A percentile compares a stretch with the other conserved stretches of the same genome.
Evolutionary conservation across 2,113 vertebrate genomes (phyloP).

Genomic region (Psettodes erumei): DNA sequence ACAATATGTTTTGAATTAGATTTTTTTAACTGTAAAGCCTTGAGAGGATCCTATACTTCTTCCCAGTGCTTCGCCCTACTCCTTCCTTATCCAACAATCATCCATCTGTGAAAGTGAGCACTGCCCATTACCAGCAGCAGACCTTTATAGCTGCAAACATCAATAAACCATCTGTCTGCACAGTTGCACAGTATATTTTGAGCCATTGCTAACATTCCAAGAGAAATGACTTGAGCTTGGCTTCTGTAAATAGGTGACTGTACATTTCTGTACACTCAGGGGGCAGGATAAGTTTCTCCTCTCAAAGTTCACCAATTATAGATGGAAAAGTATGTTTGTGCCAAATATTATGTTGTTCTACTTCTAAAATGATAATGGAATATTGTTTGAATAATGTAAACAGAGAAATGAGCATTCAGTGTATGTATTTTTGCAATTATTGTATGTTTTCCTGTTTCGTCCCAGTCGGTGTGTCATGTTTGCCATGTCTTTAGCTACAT

Average conservation of each 20-base stretch:
- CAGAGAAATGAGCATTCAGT: not conserved
- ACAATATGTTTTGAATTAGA: slow-evolving; percentile 39
- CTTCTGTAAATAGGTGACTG: slow-evolving; percentile 67
- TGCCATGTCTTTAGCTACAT: not conserved
- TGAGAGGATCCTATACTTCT: slow-evolving; percentile 15
- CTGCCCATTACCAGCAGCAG: slow-evolving; percentile 50
- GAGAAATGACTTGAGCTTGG: slow-evolving; percentile 60
- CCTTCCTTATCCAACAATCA: slow-evolving; percentile 55
- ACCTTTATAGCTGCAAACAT: slow-evolving; percentile 66
- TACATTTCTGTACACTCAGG: slow-evolving; percentile 46
- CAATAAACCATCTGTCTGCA: slow-evolving; percentile 75
- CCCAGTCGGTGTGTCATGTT: not conserved
- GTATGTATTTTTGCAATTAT: not conserved
- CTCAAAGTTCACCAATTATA: slow-evolving; percentile 20
- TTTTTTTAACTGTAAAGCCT: slow-evolving; percentile 12
- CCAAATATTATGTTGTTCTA: not conserved
- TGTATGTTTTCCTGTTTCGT: not conserved
- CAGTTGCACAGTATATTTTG: slow-evolving; percentile 61
- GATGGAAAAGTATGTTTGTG: not conserved
- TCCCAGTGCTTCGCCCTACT: slow-evolving; percentile 6
- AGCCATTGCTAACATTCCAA: slow-evolving; percentile 72
- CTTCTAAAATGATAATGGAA: not conserved
- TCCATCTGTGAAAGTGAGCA: slow-evolving; percentile 57
- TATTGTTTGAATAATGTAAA: not conserved
- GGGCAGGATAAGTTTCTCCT: slow-evolving; percentile 17